phyloP scores from a whole-genome alignment of 2,113 vertebrate genomes.

The Peromyscus leucopus region DNA sequence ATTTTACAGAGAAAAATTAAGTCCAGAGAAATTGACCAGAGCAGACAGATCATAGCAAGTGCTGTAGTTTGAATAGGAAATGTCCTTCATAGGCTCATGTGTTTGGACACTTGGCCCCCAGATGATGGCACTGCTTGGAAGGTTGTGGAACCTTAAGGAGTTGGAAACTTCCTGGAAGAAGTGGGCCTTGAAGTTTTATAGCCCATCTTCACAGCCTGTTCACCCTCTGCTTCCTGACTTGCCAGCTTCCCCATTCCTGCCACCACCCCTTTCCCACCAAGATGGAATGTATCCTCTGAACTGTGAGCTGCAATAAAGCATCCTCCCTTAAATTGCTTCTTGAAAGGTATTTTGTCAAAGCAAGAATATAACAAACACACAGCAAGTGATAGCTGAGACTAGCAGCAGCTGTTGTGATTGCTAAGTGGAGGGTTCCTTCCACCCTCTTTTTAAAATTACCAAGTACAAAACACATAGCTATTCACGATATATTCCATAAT shows the following conservation, averaged over 20 bases:
- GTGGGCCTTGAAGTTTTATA: background rate
- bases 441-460: background rate
- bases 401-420: background rate
- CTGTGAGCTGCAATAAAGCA: background rate
- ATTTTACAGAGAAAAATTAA: slow-evolving; percentile 46
- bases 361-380: background rate
- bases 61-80: background rate
- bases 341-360: background rate
- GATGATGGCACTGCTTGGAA: background rate
- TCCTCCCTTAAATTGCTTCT: background rate
- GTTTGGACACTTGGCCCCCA: background rate
- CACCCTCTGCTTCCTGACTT: background rate
- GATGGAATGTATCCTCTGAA: background rate
- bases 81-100: background rate
- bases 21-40: background rate
- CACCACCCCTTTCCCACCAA: background rate
- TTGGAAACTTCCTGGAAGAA: background rate
- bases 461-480: background rate
- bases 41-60: background rate
- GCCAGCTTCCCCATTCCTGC: background rate
- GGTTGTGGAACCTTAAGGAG: background rate
- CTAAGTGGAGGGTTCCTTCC: background rate
- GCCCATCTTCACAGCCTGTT: background rate
- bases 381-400: background rate
- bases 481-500: background rate